Base-by-base conservation (phyloP, 1,140 invertebrate species). In the Bombus superbus region DNA sequence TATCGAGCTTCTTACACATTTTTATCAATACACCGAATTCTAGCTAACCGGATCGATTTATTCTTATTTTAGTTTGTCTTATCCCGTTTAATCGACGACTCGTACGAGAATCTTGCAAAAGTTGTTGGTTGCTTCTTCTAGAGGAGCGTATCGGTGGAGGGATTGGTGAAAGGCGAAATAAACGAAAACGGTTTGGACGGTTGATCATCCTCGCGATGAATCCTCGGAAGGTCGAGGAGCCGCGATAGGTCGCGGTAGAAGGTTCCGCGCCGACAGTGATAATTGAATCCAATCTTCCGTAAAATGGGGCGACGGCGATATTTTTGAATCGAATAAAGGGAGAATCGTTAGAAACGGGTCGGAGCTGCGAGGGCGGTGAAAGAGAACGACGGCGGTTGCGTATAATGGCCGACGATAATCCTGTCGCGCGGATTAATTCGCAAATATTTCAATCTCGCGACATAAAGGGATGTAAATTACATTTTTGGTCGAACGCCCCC, bases 401-500 rank as follows among this genome's bases (percentile, higher is more conserved):
- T 91, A 92, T 93, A 93, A 94, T 93, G 88, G 89, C 91, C 86
- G 87, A 78, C 89, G 90, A 94, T 94, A 93, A 94, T 94, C 92
- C 91, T 90, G 93, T 93, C 88, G 92, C 88, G 91, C 91, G 91
- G 89, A 93, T 93, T 93, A 93, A 93, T 93, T 93, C 91, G 88
- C 91, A 93, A 94, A 94, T 94, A 95, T 95, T 95, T 95, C 95
- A 95, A 95, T 95, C 94, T 94, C 93, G 89, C 90, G 88, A 93
- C 92, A 95, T 94, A 95, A 95, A 95, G 92, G 94, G 95, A 95
- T 95, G 94, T 94, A 95, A 95, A 95, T 95, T 94, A 95, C 94
- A 94, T 95, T 95, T 95, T 95, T 95, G 94, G 93, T 94, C 92
- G 92, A 95, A 93, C 92, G 94, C 93, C 90, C 89, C 84, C 77